phyloP scores from a whole-genome alignment of 30 jellyfish, hydroid and myxozoan species.

The Aurelia sp. region DNA sequence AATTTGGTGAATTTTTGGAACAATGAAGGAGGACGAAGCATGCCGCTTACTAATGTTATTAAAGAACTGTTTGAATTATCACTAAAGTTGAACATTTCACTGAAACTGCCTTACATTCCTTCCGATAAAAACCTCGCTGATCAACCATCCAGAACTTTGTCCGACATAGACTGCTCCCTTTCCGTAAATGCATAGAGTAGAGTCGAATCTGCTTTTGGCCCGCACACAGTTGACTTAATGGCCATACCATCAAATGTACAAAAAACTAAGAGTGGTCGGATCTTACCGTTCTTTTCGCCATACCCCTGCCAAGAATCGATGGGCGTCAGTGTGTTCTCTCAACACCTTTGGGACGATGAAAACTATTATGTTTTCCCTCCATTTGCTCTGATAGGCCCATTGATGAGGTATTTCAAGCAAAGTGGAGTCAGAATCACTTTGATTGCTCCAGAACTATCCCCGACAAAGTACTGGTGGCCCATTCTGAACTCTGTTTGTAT shows the following conservation, averaged over 20 bases:
- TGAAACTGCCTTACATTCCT: constrained; percentile 2
- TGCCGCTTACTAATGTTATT: background rate
- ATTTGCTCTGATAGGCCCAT: constrained; percentile 13
- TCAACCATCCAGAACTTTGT: background rate
- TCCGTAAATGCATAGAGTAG: background rate
- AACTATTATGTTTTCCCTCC: constrained; percentile 14
- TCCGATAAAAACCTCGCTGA: background rate
- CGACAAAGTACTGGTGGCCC: too few relatives aligned
- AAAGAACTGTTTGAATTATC: background rate
- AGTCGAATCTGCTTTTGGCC: constrained; percentile 10
- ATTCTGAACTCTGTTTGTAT: too few relatives aligned
- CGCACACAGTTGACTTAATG: constrained; percentile 8
- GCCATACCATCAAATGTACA: constrained; percentile 14
- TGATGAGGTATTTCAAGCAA: background rate
- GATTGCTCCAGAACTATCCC: too few relatives aligned
- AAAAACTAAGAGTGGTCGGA: background rate
- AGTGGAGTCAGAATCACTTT: too few relatives aligned
- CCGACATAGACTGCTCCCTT: constrained; percentile 31
- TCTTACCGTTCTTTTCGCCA: constrained; percentile 1
- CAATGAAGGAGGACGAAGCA: constrained; percentile 19
- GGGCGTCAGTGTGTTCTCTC: background rate
- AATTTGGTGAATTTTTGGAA: constrained; percentile 6
- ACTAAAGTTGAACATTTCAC: background rate
- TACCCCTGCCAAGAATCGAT: too few relatives aligned
- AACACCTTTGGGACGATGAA: background rate